phyloP scores from a whole-genome alignment of 2,113 vertebrate genomes.

The Grallaria varia region DNA sequence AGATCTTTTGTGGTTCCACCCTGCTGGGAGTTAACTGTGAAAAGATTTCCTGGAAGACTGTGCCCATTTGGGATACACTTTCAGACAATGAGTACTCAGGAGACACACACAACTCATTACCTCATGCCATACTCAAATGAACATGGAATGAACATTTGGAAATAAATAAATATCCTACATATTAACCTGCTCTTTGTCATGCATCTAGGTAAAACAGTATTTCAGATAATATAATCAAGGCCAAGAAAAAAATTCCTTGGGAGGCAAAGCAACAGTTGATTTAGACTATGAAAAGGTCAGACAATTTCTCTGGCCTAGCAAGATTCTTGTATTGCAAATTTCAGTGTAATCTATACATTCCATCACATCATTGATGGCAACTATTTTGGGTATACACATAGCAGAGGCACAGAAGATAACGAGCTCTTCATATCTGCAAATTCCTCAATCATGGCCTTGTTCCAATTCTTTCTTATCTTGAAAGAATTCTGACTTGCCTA shows the following conservation, averaged over 20 bases:
- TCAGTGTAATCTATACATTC: constrained; percentile 28
- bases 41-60: constrained; percentile 55
- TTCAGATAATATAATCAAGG: background rate
- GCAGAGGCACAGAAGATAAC: constrained; percentile 40
- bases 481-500: background rate
- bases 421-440: constrained; percentile 51
- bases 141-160: background rate
- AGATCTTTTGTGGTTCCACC: constrained; percentile 59
- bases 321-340: background rate
- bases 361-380: background rate
- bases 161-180: background rate
- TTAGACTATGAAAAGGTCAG: background rate
- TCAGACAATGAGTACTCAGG: constrained; percentile 51
- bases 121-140: constrained; percentile 42
- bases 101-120: constrained; percentile 46
- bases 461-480: constrained; percentile 31
- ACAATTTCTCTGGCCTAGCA: background rate
- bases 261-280: background rate
- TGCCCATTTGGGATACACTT: constrained; percentile 36
- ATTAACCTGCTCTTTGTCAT: background rate
- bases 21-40: constrained; percentile 55
- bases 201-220: background rate
- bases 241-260: background rate
- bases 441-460: constrained; percentile 29
- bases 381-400: background rate